Conservation (phyloP, 2,113 vertebrate genomes). For the Mus spicilegus region DNA sequence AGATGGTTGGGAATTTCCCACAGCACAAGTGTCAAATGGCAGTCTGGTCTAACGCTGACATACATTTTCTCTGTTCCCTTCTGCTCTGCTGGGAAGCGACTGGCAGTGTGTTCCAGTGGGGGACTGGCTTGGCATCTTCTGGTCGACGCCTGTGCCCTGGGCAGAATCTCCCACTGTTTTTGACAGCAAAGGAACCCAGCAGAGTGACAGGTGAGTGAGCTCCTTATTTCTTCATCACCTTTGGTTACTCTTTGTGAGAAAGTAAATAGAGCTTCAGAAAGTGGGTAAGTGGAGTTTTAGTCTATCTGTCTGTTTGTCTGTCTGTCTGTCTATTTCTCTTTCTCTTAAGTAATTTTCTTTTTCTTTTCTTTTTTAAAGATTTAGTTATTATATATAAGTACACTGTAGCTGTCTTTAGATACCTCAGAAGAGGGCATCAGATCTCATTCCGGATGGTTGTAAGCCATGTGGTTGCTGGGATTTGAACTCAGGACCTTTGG, state of each 20-base stretch:
- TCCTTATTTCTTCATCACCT: slow-evolving; percentile 25
- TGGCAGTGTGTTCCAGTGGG: slow-evolving; percentile 94
- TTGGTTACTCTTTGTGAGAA: slow-evolving; percentile 44
- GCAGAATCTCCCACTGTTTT: slow-evolving; percentile 87
- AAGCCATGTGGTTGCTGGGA: too few relatives aligned
- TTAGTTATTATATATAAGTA: too few relatives aligned
- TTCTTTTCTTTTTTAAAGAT: too few relatives aligned
- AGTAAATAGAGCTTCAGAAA: background rate
- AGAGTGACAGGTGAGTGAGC: slow-evolving; percentile 90
- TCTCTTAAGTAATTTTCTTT: background rate
- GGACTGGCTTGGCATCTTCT: slow-evolving; percentile 90
- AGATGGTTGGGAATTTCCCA: background rate
- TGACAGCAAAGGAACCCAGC: slow-evolving; percentile 90
- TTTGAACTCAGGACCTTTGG: too few relatives aligned
- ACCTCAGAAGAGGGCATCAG: too few relatives aligned
- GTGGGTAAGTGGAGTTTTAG: background rate
- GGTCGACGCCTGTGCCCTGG: slow-evolving; percentile 88
- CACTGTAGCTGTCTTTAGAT: too few relatives aligned
- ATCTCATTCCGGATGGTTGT: too few relatives aligned
- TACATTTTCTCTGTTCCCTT: slow-evolving; percentile 46
- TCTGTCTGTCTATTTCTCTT: background rate
- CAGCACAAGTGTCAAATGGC: background rate
- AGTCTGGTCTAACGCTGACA: background rate
- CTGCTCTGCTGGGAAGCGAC: slow-evolving; percentile 83
- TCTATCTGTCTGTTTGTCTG: background rate